phyloP scores from a whole-genome alignment of 2,113 vertebrate species.

The Cryptomyrus ogoouensis region DNA sequence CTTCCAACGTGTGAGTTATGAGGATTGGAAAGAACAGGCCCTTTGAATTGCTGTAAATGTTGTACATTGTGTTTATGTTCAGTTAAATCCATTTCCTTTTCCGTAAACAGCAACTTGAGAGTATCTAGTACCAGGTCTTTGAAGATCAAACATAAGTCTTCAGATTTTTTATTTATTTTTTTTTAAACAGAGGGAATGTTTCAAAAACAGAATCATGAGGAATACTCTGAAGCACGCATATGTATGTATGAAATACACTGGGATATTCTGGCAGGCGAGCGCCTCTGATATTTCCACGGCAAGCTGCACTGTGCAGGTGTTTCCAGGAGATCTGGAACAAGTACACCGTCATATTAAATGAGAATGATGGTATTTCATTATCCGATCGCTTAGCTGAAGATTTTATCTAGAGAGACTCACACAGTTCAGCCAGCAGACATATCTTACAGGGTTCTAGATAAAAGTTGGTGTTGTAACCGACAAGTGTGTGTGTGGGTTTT shows the following conservation, averaged over 20 bases:
- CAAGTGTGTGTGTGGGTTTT: neutral
- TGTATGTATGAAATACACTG: neutral
- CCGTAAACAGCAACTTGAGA: neutral
- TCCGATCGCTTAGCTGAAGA: neutral
- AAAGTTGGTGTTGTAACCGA: neutral
- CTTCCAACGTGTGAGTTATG: neutral
- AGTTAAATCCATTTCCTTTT: neutral
- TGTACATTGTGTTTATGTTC: neutral
- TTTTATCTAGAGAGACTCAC: neutral
- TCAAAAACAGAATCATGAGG: neutral
- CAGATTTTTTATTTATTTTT: neutral
- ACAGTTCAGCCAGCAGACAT: neutral
- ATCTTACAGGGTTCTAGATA: neutral
- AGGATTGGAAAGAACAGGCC: neutral
- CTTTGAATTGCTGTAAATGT: neutral
- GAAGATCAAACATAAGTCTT: neutral
- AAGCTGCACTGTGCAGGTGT: neutral
- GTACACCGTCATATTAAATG: neutral
- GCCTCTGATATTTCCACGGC: neutral
- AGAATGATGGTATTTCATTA: neutral
- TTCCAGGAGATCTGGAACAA: neutral
- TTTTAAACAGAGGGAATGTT: neutral
- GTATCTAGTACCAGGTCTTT: neutral
- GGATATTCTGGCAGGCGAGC: neutral
- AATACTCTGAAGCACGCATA: neutral